Percentiles rank a stretch among this genome's conserved stretches.
phyloP scores from a whole-genome alignment of 1,140 invertebrate species.

The Oppia nitens region DNA sequence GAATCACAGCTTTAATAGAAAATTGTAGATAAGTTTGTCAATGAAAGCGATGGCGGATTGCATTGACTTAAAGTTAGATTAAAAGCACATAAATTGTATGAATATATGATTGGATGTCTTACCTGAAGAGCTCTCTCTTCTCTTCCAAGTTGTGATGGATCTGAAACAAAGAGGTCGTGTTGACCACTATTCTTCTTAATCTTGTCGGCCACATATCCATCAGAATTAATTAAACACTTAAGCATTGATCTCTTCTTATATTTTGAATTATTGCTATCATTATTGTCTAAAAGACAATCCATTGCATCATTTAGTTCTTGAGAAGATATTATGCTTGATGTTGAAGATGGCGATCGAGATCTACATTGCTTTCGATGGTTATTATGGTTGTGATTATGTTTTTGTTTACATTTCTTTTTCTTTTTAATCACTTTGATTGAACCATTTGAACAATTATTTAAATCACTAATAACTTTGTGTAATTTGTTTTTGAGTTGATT shows the following conservation, averaged over 20 bases:
- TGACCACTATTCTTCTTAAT: not conserved
- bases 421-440: not conserved
- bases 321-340: not conserved
- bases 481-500: not conserved
- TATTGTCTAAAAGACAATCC: not conserved
- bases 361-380: not conserved
- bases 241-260: conserved; percentile 13
- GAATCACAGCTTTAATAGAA: too few relatives aligned
- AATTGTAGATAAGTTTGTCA: too few relatives aligned
- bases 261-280: not conserved
- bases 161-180: conserved; percentile 4
- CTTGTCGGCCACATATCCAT: conserved; percentile 17
- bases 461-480: not conserved
- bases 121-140: conserved; percentile 18
- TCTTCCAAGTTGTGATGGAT: conserved; percentile 12
- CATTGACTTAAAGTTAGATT: too few relatives aligned
- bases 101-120: too few relatives aligned
- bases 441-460: not conserved
- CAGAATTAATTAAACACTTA: conserved; percentile 15
- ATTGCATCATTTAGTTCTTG: not conserved
- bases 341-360: not conserved
- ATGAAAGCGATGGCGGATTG: too few relatives aligned
- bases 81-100: too few relatives aligned
- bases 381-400: too few relatives aligned
- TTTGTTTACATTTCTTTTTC: not conserved